phyloP scores from a whole-genome alignment of 1,140 invertebrate species.

The Octopus bimaculoides region DNA sequence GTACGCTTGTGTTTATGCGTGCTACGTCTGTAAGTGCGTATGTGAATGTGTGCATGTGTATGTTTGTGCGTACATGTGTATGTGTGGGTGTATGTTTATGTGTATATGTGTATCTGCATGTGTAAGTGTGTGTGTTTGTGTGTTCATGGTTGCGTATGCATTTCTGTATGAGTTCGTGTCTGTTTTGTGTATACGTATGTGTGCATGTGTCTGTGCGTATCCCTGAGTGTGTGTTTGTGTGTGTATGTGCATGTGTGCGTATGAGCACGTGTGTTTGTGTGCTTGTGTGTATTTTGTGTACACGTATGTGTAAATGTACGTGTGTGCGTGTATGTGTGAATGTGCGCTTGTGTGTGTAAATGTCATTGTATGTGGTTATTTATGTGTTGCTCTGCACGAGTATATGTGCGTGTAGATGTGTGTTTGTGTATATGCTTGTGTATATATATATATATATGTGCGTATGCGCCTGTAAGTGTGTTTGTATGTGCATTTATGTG shows the following conservation, averaged over 20 bases:
- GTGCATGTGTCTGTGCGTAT: neutral
- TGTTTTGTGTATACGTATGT: neutral
- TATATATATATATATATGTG: no score
- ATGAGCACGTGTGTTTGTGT: no score
- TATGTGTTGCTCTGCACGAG: no score
- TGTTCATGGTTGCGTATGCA: neutral
- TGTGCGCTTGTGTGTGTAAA: neutral
- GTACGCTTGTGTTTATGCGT: neutral
- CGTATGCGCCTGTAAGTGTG: no score
- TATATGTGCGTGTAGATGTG: no score
- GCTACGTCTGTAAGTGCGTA: neutral
- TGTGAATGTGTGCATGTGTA: neutral
- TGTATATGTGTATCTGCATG: neutral
- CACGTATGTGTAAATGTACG: neutral
- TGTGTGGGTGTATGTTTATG: neutral
- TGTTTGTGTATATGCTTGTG: no score
- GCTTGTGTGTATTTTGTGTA: neutral
- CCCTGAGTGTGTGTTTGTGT: neutral
- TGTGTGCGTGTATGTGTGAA: neutral
- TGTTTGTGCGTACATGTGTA: neutral
- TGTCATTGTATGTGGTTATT: no score
- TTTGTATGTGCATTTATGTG: no score
- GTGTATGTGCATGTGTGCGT: neutral
- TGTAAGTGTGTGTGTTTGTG: neutral
- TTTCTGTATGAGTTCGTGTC: no score